Percentiles rank a stretch among this genome's conserved stretches.
Conservation (phyloP, 2,888 invertebrate species). For the Chrysodeixis includens region DNA sequence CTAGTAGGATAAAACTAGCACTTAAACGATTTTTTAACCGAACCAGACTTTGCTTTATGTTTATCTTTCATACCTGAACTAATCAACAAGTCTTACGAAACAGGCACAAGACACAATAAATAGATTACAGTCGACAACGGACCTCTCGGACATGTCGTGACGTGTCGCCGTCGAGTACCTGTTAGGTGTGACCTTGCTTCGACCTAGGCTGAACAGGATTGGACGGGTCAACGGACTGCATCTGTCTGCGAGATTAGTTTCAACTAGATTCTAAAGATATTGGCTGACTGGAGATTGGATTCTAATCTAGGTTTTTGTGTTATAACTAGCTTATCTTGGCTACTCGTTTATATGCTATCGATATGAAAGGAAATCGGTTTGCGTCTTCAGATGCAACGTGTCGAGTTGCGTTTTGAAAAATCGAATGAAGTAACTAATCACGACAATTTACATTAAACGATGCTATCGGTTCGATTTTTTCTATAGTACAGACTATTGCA, state of each 20-base stretch:
- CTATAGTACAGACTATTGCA: no score
- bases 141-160: constrained; percentile 55
- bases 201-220: constrained; percentile 70
- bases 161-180: constrained; percentile 59
- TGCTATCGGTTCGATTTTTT: no score
- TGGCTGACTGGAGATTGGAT: background rate
- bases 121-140: constrained; percentile 16
- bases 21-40: no score
- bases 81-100: no score
- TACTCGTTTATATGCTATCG: background rate
- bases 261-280: constrained; percentile 32
- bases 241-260: constrained; percentile 47
- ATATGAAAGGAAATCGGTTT: background rate
- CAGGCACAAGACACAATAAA: no score
- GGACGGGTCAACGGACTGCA: constrained; percentile 65
- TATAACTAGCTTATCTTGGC: background rate
- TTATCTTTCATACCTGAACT: no score
- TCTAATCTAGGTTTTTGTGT: background rate
- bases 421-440: no score
- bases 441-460: no score
- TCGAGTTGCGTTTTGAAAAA: background rate
- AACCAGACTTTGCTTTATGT: no score
- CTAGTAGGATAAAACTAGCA: no score
- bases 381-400: background rate
- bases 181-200: constrained; percentile 70